Conservation (phyloP, 2,797 vertebrate genomes). For the Pseudomugil tenellus region DNA sequence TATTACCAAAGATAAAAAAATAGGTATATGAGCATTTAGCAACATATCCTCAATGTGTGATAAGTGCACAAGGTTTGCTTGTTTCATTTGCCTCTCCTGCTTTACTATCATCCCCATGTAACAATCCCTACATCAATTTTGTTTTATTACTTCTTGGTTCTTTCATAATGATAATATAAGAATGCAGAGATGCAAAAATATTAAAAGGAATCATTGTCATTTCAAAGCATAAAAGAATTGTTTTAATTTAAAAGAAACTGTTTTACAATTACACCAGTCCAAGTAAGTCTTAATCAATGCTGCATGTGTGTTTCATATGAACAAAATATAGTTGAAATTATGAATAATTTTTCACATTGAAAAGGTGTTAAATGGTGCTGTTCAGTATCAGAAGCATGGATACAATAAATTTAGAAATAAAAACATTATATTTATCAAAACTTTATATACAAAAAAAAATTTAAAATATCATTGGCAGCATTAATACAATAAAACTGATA, state of each 20-base stretch:
- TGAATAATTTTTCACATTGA: background rate
- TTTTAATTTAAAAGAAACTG: background rate
- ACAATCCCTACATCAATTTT: background rate
- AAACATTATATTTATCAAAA: too few relatives aligned
- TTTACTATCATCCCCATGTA: background rate
- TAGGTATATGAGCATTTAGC: background rate
- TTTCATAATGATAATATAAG: background rate
- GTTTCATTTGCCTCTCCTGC: background rate
- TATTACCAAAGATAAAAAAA: background rate
- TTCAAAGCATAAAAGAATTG: background rate
- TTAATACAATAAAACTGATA: constrained; percentile 8
- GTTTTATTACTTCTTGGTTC: background rate
- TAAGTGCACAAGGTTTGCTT: background rate
- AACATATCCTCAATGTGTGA: background rate
- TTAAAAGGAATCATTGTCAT: background rate
- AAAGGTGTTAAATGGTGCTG: background rate
- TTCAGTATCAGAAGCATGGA: too few relatives aligned
- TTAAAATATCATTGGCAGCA: constrained; percentile 3
- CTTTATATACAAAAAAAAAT: background rate
- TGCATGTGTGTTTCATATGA: background rate
- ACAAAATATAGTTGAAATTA: background rate
- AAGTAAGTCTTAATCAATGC: background rate
- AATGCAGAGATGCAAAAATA: background rate
- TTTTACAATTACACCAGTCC: background rate
- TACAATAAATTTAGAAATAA: too few relatives aligned